Conservation (phyloP, 2,797 vertebrate species). For the Emys orbicularis region DNA sequence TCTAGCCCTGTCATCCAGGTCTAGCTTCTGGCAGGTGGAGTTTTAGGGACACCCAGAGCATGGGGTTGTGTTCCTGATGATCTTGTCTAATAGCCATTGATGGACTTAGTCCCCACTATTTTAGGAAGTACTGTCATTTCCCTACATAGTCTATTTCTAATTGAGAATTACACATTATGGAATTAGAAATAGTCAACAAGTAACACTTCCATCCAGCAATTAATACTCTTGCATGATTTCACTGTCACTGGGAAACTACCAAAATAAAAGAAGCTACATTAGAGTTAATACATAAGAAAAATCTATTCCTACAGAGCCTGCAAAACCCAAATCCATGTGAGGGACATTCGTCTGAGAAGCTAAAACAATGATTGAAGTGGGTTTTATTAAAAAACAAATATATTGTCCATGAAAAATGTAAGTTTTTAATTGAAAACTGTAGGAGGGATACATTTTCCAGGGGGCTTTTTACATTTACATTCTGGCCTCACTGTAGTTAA, state of each 20-base stretch:
- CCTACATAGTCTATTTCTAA: not conserved
- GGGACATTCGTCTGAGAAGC: not conserved
- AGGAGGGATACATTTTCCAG: not conserved
- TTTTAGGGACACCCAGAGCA: not conserved
- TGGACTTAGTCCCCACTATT: too few relatives aligned
- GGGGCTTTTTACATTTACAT: not conserved
- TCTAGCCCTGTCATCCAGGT: not conserved
- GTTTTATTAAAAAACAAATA: not conserved
- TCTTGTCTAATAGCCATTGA: too few relatives aligned
- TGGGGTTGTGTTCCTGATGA: too few relatives aligned
- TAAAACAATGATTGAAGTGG: not conserved
- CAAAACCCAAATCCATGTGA: not conserved
- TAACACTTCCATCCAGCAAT: not conserved
- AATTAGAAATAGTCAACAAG: not conserved
- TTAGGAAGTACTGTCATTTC: not conserved
- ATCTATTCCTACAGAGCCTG: not conserved
- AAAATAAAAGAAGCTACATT: not conserved
- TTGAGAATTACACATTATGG: not conserved
- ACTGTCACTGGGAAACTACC: not conserved
- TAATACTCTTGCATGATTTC: not conserved
- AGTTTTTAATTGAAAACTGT: not conserved
- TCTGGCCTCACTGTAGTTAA: not conserved
- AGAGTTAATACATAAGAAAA: not conserved
- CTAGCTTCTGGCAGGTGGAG: not conserved
- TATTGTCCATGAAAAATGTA: not conserved